Base-by-base conservation (phyloP, 1,140 invertebrate genomes). In the Homalodisca vitripennis region DNA sequence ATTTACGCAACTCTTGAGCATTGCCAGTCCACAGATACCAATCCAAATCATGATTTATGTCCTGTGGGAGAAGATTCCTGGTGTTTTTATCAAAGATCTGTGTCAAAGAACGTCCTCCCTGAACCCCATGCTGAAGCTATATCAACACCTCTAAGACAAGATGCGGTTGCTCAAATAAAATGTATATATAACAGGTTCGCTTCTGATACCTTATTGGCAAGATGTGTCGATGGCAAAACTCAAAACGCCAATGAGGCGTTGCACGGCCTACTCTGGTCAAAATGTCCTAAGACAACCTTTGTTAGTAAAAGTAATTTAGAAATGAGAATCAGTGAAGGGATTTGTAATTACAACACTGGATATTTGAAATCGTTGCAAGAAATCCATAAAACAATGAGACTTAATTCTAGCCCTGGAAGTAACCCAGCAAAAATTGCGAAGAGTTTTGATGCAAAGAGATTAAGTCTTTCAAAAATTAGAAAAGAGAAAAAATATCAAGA, bases 161-260 rank as follows among this genome's bases (percentile, higher is more conserved):
- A 10, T 12, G 51, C 22, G 10, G 51, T 55, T 20, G 24, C 14
- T 20, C 10, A 55, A 10, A 55, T 55, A 6, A 10, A 26, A 10
- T 20, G 10, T 10, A 12, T 55, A 55, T 55, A 55, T 22, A 10
- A 55, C 10, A 55, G 51, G 24, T 27, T 62, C 13, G 10, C 57
- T 26, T 3, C 2, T 12, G 57, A 62, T 26, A 10, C 57, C 10
- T 13, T 62, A 6, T 27, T 62, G 13, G 13, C 24, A 12, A 62
- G 57, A 30, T 62, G 57, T 27, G 12, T 29, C 13, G 13, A 10
- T 3, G 57, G 20, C 3, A 62, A 62, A 62, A 62, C 57, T 20
- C 57, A 62, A 62, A 62, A 62, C 27, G 57, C 22, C 22, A 62
- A 62, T 27, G 57, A 62, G 27, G 57, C 57, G 20, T 30, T 62